A percentile compares a stretch with the other conserved stretches of the same genome.
These are phyloP conservation scores for Marmota monax DNA, from an alignment of 2,113 vertebrate species.

Conservation along the genomic window DNA sequence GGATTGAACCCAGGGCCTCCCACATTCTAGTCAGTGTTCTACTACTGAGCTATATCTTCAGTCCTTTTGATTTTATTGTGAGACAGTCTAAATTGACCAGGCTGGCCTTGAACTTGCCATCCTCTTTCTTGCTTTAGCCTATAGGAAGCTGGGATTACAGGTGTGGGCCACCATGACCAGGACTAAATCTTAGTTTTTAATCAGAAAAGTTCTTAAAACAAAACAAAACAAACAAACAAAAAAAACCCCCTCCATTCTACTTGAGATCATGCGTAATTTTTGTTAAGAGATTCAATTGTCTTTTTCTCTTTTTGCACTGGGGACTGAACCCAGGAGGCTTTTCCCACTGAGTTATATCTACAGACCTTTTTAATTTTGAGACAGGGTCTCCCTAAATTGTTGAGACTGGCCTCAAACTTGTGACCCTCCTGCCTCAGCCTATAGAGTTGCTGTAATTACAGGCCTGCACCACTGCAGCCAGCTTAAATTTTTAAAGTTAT, in stretches of 20 bases:
- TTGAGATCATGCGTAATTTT: neutral
- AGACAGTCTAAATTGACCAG: neutral
- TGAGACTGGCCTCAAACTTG: too few relatives aligned
- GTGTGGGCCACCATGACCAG: neutral
- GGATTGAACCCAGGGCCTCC: neutral
- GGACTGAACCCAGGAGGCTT: too few relatives aligned
- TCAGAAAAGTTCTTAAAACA: neutral
- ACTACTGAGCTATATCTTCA: neutral
- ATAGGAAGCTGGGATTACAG: neutral
- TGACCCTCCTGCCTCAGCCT: too few relatives aligned
- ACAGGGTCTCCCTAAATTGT: too few relatives aligned
- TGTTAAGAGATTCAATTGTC: neutral
- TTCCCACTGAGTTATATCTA: too few relatives aligned
- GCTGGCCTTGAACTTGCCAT: neutral
- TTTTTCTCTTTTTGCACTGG: too few relatives aligned
- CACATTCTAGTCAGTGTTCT: neutral
- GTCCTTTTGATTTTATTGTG: neutral
- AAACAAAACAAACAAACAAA: too few relatives aligned
- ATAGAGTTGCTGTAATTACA: too few relatives aligned
- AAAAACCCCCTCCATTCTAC: neutral
- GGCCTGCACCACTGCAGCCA: too few relatives aligned
- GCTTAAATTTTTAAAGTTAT: neutral
- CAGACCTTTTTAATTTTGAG: too few relatives aligned
- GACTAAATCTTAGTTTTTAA: conserved; percentile 20
- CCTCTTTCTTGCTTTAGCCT: neutral